Evolutionary conservation across 2,888 invertebrate genomes (phyloP), one percentile per base, ranked within the genome.

Genomic region (Diloba caeruleocephala): DNA sequence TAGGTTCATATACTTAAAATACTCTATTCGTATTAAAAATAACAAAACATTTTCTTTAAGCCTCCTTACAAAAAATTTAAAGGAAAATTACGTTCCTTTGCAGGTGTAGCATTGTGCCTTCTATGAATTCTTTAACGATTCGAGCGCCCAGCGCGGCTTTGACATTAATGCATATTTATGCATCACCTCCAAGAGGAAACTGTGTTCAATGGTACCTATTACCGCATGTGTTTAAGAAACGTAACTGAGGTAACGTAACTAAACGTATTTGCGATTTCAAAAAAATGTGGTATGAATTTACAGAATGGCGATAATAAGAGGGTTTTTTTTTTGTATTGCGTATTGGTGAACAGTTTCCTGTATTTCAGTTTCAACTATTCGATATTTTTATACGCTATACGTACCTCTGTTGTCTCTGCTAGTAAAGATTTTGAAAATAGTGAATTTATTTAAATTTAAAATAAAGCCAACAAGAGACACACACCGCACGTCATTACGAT

Each of bases 101-200:
- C 56, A 67, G 56, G 43, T 46, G 48, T 45, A 34, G 37, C 19
- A 31, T 31, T 34, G 15, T 44, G 29, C 39, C 38, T 41, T 33
- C 26, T 42, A 62, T 56, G 58, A 71, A 71, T 71, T 55, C 34
- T 59, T 71, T 50, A 67, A 49, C 57, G 44, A 36, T 42, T 42
- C 33, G 36, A 25, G 41, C 50, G 31, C 31, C 1, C 37, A 10
- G 9, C n/a, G 15, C 36, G 50, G 28, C 17, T 70, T 48, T 63
- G 63, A 62, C 50, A 44, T 31, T 62, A 53, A 69, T 71, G 53
- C 55, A 63, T 58, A 67, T 67, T 63, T 63, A 71, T 71, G 55
- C 41, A 63, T 51, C 45, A 15, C 42, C 33, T 53, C 49, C 34
- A 23, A 28, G 17, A 37, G 25, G 37, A 39, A 55, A 38, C 45